Conservation (phyloP, 1,140 invertebrate genomes). For the Carposina sasakii region DNA sequence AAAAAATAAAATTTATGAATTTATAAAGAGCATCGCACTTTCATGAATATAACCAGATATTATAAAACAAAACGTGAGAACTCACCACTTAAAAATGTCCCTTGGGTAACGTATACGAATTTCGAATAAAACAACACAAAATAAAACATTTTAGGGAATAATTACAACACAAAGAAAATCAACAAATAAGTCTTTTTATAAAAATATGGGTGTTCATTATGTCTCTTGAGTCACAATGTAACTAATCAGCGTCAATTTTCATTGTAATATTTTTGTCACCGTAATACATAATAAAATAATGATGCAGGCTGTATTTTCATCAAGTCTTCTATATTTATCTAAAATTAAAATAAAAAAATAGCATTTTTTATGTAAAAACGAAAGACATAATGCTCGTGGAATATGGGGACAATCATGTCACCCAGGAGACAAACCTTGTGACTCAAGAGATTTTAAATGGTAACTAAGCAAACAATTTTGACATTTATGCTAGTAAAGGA, state of each 20-base stretch:
- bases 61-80: not conserved
- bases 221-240: not conserved
- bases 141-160: not conserved
- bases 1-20: not conserved
- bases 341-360: not conserved
- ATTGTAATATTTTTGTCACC: not conserved
- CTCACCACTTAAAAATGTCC: not conserved
- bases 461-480: not conserved
- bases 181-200: not conserved
- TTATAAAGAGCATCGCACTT: not conserved
- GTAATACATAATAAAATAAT: not conserved
- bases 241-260: not conserved
- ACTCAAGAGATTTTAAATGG: not conserved
- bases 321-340: not conserved
- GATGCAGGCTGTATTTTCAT: not conserved
- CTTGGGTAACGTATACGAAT: not conserved
- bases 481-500: not conserved
- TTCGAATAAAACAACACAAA: not conserved
- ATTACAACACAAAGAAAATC: not conserved
- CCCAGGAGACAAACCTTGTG: not conserved
- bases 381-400: not conserved
- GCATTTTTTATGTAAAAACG: not conserved
- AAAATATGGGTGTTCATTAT: not conserved
- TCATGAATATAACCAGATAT: not conserved
- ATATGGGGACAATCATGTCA: not conserved